Evolutionary conservation across 2,888 invertebrate genomes (phyloP).

Genomic region (Protodeltote pygarga): DNA sequence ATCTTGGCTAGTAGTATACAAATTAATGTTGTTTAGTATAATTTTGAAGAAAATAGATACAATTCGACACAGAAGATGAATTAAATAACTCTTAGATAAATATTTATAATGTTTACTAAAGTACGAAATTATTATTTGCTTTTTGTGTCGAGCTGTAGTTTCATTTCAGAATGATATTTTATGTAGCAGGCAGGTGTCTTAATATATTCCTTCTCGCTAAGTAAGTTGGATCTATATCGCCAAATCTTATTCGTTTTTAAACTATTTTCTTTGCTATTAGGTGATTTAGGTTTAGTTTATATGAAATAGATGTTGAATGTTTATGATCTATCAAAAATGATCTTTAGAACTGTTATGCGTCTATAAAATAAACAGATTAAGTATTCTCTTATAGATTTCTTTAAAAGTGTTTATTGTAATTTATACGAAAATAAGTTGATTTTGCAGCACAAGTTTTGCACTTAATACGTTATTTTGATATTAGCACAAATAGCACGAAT

Average conservation of each 20-base stretch:
- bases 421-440: slow-evolving; percentile 21
- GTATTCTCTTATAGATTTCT: slow-evolving; percentile 1
- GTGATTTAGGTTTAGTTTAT: slow-evolving; percentile 15
- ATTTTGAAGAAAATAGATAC: slow-evolving; percentile 33
- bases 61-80: slow-evolving; percentile 40
- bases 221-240: slow-evolving; percentile 32
- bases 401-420: slow-evolving; percentile 14
- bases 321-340: neutral
- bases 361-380: slow-evolving; percentile 4
- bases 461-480: slow-evolving; percentile 41
- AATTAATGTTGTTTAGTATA: slow-evolving; percentile 42
- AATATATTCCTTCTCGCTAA: slow-evolving; percentile 34
- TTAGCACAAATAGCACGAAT: slow-evolving; percentile 49
- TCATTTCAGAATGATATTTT: slow-evolving; percentile 34
- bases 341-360: neutral
- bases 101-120: neutral
- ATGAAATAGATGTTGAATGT: slow-evolving; percentile 25
- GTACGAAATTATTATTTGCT: slow-evolving; percentile 4
- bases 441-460: slow-evolving; percentile 48
- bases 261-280: slow-evolving; percentile 14
- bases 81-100: slow-evolving; percentile 17
- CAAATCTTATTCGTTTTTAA: slow-evolving; percentile 11
- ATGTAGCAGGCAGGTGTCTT: slow-evolving; percentile 36
- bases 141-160: slow-evolving; percentile 42
- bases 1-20: slow-evolving; percentile 47